Evolutionary conservation across 2,888 invertebrate genomes (phyloP), one percentile per base, ranked within the genome.

Genomic region (Agonopterix heracliana): DNA sequence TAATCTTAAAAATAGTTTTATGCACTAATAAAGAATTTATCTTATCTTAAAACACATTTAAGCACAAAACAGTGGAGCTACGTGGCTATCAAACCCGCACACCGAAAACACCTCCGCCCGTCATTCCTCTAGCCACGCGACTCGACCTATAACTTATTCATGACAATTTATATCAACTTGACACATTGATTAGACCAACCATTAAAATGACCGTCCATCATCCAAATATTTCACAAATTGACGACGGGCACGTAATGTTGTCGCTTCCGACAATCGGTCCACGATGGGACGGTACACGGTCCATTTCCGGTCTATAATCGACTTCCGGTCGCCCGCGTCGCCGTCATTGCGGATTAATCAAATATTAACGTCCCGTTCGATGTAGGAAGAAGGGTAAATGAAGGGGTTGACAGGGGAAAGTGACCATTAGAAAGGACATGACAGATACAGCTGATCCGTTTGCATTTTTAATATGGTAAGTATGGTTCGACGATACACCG

Each of bases 301-400:
- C 74, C 72, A 79, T 81, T 80, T 81, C 80, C 81, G 71, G 63
- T 51, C 64, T 53, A 67, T 76, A 78, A 81, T 79, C 70, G 78
- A 79, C 71, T 77, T 74, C 77, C 78, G 73, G 67, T 9, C 45
- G 26, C 12, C 11, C 41, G 2, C 12, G 41, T 14, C 44, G 12
- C 46, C 49, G 59, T 64, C 65, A 68, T 64, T 62, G 57, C 53
- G 56, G 52, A 60, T 64, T 64, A 70, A 72, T 72, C 70, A 64
- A 71, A 68, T 68, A 71, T 65, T 67, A 64, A 64, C 62, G 61
- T 26, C 5, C 5, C 5, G 26, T 3, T 26, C 26, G 26, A 26
- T 26, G 26, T 26, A 26, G 26, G 26, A 26, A 26, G 26, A n/a
- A 9, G 40, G 11, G n/a, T 40, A 8, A 11, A 11, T 40, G 40